Percentiles rank a stretch among this genome's conserved stretches.
Conservation (phyloP, 2,113 vertebrate genomes). For the Balaeniceps rex region DNA sequence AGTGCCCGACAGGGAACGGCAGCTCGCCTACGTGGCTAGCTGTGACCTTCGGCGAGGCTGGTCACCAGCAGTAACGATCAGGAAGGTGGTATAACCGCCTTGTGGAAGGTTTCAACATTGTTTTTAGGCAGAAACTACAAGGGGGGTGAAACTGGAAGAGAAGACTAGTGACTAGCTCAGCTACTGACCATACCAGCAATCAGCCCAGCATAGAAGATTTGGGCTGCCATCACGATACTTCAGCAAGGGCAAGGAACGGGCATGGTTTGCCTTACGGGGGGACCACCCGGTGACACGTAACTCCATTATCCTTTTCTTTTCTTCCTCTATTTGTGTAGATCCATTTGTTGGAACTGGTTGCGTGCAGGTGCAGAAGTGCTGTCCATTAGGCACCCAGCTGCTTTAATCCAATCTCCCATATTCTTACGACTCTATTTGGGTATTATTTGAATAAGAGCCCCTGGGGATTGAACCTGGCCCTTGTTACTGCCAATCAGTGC, state of each 20-base stretch:
- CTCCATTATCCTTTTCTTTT: not conserved
- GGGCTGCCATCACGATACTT: not conserved
- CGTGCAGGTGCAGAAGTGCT: not conserved
- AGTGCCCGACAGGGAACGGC: not conserved
- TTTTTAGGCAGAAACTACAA: not conserved
- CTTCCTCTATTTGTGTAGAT: not conserved
- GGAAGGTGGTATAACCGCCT: not conserved
- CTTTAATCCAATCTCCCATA: not conserved
- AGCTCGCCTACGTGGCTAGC: rapidly evolving
- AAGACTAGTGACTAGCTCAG: not conserved
- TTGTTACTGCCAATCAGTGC: not conserved
- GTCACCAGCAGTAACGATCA: not conserved
- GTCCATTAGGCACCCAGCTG: not conserved
- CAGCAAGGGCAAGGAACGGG: not conserved
- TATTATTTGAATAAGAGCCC: not conserved
- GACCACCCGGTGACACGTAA: rapidly evolving
- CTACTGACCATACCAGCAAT: not conserved
- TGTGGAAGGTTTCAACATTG: not conserved
- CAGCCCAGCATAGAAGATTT: not conserved
- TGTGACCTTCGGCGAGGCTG: not conserved
- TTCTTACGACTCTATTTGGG: not conserved
- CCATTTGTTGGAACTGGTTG: not conserved
- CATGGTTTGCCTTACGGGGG: not conserved
- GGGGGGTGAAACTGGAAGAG: not conserved
- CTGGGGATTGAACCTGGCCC: not conserved